Base-by-base conservation (phyloP, 2,113 vertebrate genomes). In the Vulpes ferrilata region DNA sequence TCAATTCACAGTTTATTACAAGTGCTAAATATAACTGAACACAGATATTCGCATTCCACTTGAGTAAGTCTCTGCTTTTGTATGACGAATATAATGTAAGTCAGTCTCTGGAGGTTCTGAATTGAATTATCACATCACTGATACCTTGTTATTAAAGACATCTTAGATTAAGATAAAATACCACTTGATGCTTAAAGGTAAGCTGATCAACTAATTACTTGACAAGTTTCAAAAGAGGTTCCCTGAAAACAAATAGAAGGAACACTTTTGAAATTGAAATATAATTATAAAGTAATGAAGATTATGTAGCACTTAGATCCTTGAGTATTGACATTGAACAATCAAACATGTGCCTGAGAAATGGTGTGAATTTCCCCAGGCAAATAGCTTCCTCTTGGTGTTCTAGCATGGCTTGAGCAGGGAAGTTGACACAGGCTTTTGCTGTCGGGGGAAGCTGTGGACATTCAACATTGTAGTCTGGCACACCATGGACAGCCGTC, bases 151-250 rank as follows among this genome's bases (percentile, higher is more conserved):
- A 96, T 94, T 97, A 97, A 98, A 96, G 93, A 96, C 94, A 97
- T 93, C 88, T 96, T 96, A 97, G 97, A 98, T 98, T 98, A 98
- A 98, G 96, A 97, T 96, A 96, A 98, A 98, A 97, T 89, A 91
- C 76, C 85, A 97, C 94, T 98, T 93, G 96, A 98, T 97, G 78
- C 95, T 96, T 71, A 95, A 97, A 98, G 93, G 96, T 97, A 98
- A 97, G 96, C 96, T 90, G 96, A 96, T 97, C 73, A 93, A 98
- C 97, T 98, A 98, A 98, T 97, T 97, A 97, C 73, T 90, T 90
- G 92, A 96, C 92, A 98, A 95, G 85, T 98, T 98, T 96, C 90
- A 82, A 95, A 94, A 96, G 93, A 95, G 48, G 94, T 38, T 94
- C 62, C 67, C 51, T 84, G 97, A 97, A 97, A 98, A 96, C 94